These are phyloP conservation scores for Salvator merianae DNA, from an alignment of 2,113 vertebrate genomes.

Conservation along the genomic window DNA sequence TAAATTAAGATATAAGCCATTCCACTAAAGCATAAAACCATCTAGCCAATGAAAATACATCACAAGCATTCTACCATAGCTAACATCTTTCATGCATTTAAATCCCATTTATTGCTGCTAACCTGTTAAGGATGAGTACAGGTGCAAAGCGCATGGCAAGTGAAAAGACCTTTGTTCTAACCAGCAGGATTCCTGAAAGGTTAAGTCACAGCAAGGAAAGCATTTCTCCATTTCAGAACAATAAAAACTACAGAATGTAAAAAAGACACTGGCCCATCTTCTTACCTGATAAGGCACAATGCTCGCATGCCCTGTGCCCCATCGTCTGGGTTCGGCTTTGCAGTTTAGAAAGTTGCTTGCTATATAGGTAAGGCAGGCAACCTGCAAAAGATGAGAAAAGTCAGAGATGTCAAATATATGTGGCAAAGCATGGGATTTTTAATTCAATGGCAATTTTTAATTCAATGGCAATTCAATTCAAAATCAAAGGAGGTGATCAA, in stretches of 20 bases:
- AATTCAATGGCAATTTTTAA: too few relatives aligned
- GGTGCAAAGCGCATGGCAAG: constrained; percentile 44
- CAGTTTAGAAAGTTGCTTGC: constrained; percentile 86
- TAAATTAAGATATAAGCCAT: constrained; percentile 27
- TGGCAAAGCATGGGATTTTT: too few relatives aligned
- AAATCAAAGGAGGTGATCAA: neutral
- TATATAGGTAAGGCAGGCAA: constrained; percentile 86
- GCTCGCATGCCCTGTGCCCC: constrained; percentile 87
- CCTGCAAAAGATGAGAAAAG: constrained; percentile 66
- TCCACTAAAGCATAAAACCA: constrained; percentile 13
- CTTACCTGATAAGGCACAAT: constrained; percentile 90
- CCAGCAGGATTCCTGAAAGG: constrained; percentile 28
- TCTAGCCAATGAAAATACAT: constrained; percentile 5
- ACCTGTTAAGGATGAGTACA: constrained; percentile 45
- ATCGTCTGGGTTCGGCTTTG: constrained; percentile 78
- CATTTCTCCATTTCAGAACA: constrained; percentile 7
- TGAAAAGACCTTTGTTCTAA: constrained; percentile 61
- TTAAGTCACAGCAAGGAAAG: constrained; percentile 30
- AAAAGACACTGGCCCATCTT: neutral
- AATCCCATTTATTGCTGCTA: constrained; percentile 61
- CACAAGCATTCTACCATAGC: constrained; percentile 60
- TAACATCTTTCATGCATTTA: constrained; percentile 64
- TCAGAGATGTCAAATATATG: neutral
- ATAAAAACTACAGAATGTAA: constrained; percentile 37
- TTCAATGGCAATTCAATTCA: too few relatives aligned